These are phyloP conservation scores for Lampris incognitus DNA, from an alignment of 2,113 vertebrate genomes.

Conservation along the genomic window DNA sequence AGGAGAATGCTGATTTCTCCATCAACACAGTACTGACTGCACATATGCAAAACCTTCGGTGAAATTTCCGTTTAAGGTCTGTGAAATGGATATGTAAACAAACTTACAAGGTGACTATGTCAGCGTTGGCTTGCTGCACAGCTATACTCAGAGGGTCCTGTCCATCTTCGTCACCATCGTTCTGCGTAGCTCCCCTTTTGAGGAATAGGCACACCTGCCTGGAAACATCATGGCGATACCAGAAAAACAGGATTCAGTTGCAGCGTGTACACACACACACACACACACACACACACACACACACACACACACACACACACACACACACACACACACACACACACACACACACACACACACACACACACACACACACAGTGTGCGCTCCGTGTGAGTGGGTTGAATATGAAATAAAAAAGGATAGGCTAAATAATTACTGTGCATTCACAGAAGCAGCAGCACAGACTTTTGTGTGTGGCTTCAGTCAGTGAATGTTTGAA, in stretches of 20 bases:
- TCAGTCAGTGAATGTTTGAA: too few species aligned
- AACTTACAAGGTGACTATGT: constrained; percentile 96
- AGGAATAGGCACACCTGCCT: constrained; percentile 98
- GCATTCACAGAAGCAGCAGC: too few species aligned
- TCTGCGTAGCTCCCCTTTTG: constrained; percentile 93
- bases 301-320: background rate
- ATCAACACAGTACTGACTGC: too few species aligned
- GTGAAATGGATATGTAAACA: fast-evolving
- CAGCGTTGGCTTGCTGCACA: constrained; percentile 93
- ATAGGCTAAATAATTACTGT: too few species aligned
- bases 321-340: background rate
- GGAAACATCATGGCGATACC: constrained; percentile 32
- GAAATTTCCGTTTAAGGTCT: too few species aligned
- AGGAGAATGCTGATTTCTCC: too few species aligned
- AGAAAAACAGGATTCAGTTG: background rate
- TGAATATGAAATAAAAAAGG: too few species aligned
- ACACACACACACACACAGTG: background rate
- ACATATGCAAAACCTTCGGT: too few species aligned
- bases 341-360: background rate
- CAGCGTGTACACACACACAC: background rate
- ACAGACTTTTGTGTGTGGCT: too few species aligned
- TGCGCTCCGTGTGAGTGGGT: background rate
- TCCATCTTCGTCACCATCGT: constrained; percentile 88
- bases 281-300: background rate
- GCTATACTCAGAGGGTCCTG: constrained; percentile 95